Base-by-base conservation (phyloP, 2,888 invertebrate genomes). In the Acanthococcus lagerstroemiae region DNA sequence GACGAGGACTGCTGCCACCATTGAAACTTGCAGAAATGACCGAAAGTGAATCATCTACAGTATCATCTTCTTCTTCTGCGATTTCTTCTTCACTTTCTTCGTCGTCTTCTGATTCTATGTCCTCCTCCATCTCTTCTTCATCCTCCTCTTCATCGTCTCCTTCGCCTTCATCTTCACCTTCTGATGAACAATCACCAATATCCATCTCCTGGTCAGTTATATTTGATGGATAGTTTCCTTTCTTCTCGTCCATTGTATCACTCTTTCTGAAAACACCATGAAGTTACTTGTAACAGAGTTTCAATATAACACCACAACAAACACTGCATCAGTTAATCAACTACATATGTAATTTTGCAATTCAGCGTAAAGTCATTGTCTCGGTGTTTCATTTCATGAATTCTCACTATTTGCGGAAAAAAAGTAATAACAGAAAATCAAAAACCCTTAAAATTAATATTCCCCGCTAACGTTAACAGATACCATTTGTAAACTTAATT, bases 161-260 rank as follows among this genome's bases (percentile, higher is more conserved):
- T 69, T 82, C 81, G 69, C 81, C 83, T 71, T 83, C 87, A 75
- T 86, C 86, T 72, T 85, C 85, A 72, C 86, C 87, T 68, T 86
- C 83, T 73, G 87, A 87, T 48, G 86, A 86, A 70, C 84, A 85
- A 72, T 84, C 85, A 73, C 86, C 82, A 73, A 86, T 80, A 77
- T 87, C 87, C 80, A 86, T 84, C 75, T 87, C 84, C 76, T 82
- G 81, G 72, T 82, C 69, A 9, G 68, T 55, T 26, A 63, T 37
- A 26, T 52, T 52, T 2, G 63, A 63, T 37, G 63, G 44, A 17
- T 54, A 54, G 37, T 17, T 30, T 22, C 65, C 58, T 15, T 60
- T 65, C 48, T 68, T 67, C 27, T 68, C 68, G 37, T 69, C 69
- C 56, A 69, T 65, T 22, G 30, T 26, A 25, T 25, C 21, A 27